Percentiles rank a stretch among this genome's conserved stretches.
phyloP scores from a whole-genome alignment of 2,888 invertebrate species.

The Campoplex nolae region DNA sequence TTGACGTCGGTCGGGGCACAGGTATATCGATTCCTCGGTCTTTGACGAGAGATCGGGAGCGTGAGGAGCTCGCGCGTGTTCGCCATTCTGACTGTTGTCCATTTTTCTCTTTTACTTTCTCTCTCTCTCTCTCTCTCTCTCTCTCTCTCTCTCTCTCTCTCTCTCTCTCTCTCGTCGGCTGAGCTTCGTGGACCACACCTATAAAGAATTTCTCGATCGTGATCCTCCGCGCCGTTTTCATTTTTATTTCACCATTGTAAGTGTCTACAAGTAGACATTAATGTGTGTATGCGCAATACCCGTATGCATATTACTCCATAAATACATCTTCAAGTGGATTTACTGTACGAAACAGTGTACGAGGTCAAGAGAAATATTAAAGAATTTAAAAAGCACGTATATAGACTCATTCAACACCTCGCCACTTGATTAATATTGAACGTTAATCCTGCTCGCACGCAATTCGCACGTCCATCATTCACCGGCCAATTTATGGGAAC shows the following conservation, averaged over 20 bases:
- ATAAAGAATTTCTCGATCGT: conserved; percentile 62
- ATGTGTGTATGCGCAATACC: background rate
- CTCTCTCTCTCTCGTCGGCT: conserved; percentile 26
- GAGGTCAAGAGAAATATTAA: conserved; percentile 28
- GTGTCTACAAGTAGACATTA: background rate
- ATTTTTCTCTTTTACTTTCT: background rate
- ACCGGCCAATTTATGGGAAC: conserved; percentile 34
- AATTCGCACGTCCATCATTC: conserved; percentile 38
- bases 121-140: conserved; percentile 28
- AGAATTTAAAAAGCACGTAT: conserved; percentile 23
- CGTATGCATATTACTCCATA: background rate
- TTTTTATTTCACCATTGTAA: background rate
- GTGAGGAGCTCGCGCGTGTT: conserved; percentile 35
- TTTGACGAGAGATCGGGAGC: conserved; percentile 66
- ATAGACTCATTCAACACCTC: conserved; percentile 40
- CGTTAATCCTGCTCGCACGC: conserved; percentile 28
- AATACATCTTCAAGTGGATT: background rate
- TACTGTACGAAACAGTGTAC: background rate
- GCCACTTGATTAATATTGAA: conserved; percentile 43
- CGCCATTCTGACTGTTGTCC: conserved; percentile 22
- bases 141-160: conserved; percentile 26
- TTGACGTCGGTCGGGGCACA: conserved; percentile 69
- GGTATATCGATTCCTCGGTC: conserved; percentile 65
- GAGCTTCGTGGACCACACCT: conserved; percentile 58
- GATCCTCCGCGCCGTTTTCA: conserved; percentile 28